phyloP scores from a whole-genome alignment of 2,888 invertebrate genomes.

The Tenthredo notha region DNA sequence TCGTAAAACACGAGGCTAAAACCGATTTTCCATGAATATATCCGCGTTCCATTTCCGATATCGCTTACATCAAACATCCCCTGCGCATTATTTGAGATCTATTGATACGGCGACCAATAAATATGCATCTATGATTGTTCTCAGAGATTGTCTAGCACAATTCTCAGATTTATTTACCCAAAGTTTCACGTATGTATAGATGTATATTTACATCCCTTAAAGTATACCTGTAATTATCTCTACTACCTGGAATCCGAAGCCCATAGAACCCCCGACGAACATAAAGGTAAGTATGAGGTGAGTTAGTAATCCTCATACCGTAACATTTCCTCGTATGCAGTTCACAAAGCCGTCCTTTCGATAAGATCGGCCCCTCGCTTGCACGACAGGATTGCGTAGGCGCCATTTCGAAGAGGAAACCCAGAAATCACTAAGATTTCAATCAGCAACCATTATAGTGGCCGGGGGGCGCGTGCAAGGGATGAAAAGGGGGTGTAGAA shows the following conservation, averaged over 20 bases:
- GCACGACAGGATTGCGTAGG: constrained; percentile 51
- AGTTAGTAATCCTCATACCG: constrained; percentile 38
- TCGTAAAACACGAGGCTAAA: constrained; percentile 23
- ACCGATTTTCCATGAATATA: constrained; percentile 36
- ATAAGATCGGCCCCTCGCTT: constrained; percentile 44
- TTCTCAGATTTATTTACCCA: neutral
- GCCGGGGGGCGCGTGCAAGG: constrained; percentile 38
- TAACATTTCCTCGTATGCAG: constrained; percentile 44
- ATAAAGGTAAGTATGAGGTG: neutral
- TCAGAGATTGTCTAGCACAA: neutral
- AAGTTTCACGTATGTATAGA: neutral
- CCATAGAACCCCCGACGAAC: neutral
- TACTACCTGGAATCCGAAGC: neutral
- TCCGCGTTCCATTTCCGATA: constrained; percentile 38
- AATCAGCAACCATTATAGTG: constrained; percentile 68
- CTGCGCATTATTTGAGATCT: constrained; percentile 1
- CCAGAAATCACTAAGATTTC: constrained; percentile 69
- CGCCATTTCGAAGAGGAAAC: constrained; percentile 51
- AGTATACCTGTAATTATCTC: constrained; percentile 1
- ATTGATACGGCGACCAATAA: constrained; percentile 12
- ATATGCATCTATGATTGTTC: constrained; percentile 30
- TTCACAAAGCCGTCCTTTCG: constrained; percentile 25
- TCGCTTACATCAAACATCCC: constrained; percentile 15
- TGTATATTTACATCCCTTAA: neutral
- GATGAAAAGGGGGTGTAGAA: constrained; percentile 22